Base-by-base conservation (phyloP, 2,888 invertebrate genomes). In the Mactromeris polynyma region DNA sequence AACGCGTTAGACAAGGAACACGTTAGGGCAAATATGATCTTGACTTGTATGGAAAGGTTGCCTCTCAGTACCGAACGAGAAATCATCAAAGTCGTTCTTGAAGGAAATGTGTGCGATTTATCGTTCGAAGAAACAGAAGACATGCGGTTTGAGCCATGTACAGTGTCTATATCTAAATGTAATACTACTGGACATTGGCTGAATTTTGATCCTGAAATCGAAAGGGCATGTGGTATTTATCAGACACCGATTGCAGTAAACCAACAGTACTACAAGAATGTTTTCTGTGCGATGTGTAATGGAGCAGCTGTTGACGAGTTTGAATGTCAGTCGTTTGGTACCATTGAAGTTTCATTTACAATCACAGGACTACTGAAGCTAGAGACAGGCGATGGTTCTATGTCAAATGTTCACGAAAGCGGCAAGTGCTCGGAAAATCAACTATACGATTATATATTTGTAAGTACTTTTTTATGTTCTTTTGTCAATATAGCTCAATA, bases 241-340 rank as follows among this genome's bases (percentile, higher is more conserved):
- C 11, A 19, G 21, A 38, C 46, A 0, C 19, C 31, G 26, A 77
- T 84, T 21, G 0, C 1, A 0, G 33, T 42, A 9, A 19, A 46
- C 6, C 7, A 1, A 1, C 26, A 26, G 14, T 11, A 31, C 21
- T 84, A 51, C 26, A 42, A 54, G 14, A 84, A 84, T 78, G 26
- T 78, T 21, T 84, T 84, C 42, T 84, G 84, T 78, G 84, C 78
- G 14, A 19, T 84, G 17, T 84, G 84, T 21, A 84, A 84, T 54
- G 84, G 84, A 3, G 46, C 78, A 0, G n/a, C 17, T 9, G 51
- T 51, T 7, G 33, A 36, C 17, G 36, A 42, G 9, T n/a, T 54
- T 3, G n/a, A 26, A 6, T 84, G 84, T 54, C 36, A n/a, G 4
- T 1, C 2, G 0, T 17, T 9, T n/a, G 7, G 4, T 9, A 46